These are phyloP conservation scores for Benitochromis conjunctus DNA, from an alignment of 2,113 vertebrate genomes.

Conservation along the genomic window DNA sequence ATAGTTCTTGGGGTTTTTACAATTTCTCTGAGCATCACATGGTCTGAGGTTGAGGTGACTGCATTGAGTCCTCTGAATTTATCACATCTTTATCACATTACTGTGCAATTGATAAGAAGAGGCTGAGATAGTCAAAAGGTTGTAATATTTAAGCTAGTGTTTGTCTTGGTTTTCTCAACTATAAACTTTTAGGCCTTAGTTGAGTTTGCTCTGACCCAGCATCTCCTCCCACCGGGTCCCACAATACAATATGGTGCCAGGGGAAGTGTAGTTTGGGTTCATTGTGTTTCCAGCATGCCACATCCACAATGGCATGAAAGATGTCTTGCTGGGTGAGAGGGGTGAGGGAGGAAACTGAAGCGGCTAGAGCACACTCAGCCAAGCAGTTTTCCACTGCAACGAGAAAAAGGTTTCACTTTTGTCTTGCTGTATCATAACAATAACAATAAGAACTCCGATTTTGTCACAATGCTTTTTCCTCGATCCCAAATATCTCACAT, in stretches of 20 bases:
- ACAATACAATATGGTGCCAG: constrained; percentile 27
- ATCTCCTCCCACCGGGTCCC: constrained; percentile 20
- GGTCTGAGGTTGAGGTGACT: neutral
- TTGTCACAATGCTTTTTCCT: constrained; percentile 28
- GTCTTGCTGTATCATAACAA: constrained; percentile 37
- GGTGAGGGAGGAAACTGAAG: constrained; percentile 46
- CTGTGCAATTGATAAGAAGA: neutral
- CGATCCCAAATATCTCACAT: neutral
- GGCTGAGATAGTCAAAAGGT: neutral
- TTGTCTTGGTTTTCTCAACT: constrained; percentile 29
- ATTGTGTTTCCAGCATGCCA: constrained; percentile 52
- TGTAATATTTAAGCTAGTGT: neutral
- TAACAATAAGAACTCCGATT: constrained; percentile 12
- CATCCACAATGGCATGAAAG: constrained; percentile 62
- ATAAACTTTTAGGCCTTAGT: neutral
- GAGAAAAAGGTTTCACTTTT: constrained; percentile 30
- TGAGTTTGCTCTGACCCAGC: constrained; percentile 9
- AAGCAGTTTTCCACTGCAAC: constrained; percentile 12
- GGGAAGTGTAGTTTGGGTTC: constrained; percentile 47
- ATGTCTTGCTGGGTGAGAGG: constrained; percentile 21
- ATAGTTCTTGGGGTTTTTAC: neutral
- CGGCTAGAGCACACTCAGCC: constrained; percentile 33
- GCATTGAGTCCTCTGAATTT: too few relatives aligned
- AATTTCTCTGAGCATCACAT: neutral
- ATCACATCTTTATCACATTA: too few relatives aligned